Evolutionary conservation across 2,113 vertebrate genomes (phyloP).

Genomic region (Xerus inauris): DNA sequence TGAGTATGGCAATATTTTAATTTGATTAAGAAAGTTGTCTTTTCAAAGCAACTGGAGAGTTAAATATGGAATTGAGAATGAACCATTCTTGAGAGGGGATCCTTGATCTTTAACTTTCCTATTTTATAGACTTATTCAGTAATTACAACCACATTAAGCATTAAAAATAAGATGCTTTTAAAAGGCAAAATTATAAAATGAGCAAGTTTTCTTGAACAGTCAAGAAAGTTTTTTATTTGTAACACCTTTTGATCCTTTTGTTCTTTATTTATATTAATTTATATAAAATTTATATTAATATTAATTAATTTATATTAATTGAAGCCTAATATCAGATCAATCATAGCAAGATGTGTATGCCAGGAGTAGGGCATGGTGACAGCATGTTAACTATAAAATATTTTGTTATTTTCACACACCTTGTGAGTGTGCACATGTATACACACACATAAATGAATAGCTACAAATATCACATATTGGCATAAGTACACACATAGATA

Average conservation of each 20-base stretch:
- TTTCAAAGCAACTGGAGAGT: conserved; percentile 20
- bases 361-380: not conserved
- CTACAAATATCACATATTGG: not conserved
- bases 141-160: conserved; percentile 15
- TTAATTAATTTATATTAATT: not conserved
- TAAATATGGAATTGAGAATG: conserved; percentile 46
- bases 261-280: not conserved
- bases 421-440: too few relatives aligned
- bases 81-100: not conserved
- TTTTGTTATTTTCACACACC: not conserved
- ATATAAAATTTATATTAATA: too few relatives aligned
- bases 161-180: not conserved
- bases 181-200: not conserved
- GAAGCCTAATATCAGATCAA: not conserved
- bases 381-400: not conserved
- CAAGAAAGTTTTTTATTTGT: not conserved
- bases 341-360: not conserved
- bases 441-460: not conserved
- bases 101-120: conserved; percentile 23
- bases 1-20: not conserved
- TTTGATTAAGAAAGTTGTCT: conserved; percentile 49
- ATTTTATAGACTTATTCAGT: not conserved
- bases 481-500: not conserved
- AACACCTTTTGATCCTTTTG: not conserved
- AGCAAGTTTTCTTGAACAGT: not conserved